Conservation (phyloP, 1,140 invertebrate genomes). For the Hycleus phaleratus region DNA sequence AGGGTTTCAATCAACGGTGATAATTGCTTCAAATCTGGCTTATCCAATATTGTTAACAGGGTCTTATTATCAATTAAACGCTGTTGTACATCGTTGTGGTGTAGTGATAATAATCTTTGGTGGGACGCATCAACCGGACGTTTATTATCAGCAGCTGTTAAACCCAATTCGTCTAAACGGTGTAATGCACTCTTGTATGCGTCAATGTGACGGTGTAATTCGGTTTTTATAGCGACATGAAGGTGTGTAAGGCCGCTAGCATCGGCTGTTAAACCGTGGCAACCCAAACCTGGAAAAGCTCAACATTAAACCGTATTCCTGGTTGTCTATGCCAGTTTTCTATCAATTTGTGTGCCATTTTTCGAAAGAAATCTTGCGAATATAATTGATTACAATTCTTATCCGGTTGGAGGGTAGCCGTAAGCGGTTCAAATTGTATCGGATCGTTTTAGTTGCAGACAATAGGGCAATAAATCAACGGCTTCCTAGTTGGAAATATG, state of each 20-base stretch:
- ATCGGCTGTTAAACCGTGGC: conserved; percentile 69
- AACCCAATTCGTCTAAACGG: conserved; percentile 74
- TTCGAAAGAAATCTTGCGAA: too few species aligned
- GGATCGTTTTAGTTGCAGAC: too few species aligned
- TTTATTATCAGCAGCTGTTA: conserved; percentile 57
- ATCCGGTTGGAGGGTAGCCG: too few species aligned
- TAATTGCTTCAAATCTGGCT: conserved; percentile 51
- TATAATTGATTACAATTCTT: too few species aligned
- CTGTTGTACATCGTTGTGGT: conserved; percentile 73
- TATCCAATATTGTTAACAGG: conserved; percentile 76
- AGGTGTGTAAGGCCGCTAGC: conserved; percentile 53
- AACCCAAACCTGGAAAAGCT: conserved; percentile 58
- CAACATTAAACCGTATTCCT: background rate
- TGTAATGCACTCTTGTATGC: conserved; percentile 82
- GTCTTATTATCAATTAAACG: conserved; percentile 88
- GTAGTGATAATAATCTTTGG: conserved; percentile 76
- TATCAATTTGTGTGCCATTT: too few species aligned
- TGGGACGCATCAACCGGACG: conserved; percentile 82
- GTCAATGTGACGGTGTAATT: conserved; percentile 74
- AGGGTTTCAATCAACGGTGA: conserved; percentile 50
- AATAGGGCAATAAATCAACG: too few species aligned
- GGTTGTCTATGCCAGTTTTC: too few species aligned
- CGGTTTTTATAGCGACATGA: conserved; percentile 66
- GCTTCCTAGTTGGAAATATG: background rate
- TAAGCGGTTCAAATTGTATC: too few species aligned